A percentile compares a stretch with the other conserved stretches of the same genome.
Conservation (phyloP, 2,113 vertebrate genomes). For the Apodemus sylvaticus region DNA sequence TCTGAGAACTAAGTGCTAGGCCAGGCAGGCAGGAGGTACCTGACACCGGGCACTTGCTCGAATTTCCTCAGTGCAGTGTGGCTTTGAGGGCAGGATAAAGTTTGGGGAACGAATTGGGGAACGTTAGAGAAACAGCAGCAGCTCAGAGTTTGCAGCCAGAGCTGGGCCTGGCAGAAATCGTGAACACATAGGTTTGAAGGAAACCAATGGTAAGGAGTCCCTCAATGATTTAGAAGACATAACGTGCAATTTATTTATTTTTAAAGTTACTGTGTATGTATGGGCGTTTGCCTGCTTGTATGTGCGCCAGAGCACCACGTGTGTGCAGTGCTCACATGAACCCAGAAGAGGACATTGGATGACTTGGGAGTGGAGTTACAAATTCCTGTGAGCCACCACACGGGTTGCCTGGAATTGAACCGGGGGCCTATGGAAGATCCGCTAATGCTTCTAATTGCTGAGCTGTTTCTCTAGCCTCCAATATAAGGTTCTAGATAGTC, state of each 20-base stretch:
- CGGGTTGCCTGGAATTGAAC: neutral
- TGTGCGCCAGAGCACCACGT: neutral
- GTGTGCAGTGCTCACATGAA: neutral
- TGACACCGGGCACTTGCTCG: neutral
- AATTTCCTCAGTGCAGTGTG: neutral
- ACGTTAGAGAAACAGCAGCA: neutral
- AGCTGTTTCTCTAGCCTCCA: neutral
- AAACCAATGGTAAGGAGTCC: neutral
- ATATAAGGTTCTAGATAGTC: neutral
- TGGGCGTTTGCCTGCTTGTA: neutral
- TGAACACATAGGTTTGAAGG: neutral
- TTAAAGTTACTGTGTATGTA: neutral
- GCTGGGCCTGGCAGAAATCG: neutral
- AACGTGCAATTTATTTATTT: neutral
- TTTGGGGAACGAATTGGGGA: constrained; percentile 1
- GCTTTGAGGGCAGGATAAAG: neutral
- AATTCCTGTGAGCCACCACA: neutral
- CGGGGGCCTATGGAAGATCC: neutral
- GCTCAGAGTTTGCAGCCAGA: neutral
- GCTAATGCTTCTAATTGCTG: neutral
- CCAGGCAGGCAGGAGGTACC: neutral
- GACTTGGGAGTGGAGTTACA: neutral
- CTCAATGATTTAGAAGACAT: neutral
- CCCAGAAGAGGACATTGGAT: neutral
- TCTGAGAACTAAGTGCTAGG: neutral